Percentiles rank a stretch among this genome's conserved stretches.
Conservation (phyloP, 2,113 vertebrate species). For the Centropus unirufus region DNA sequence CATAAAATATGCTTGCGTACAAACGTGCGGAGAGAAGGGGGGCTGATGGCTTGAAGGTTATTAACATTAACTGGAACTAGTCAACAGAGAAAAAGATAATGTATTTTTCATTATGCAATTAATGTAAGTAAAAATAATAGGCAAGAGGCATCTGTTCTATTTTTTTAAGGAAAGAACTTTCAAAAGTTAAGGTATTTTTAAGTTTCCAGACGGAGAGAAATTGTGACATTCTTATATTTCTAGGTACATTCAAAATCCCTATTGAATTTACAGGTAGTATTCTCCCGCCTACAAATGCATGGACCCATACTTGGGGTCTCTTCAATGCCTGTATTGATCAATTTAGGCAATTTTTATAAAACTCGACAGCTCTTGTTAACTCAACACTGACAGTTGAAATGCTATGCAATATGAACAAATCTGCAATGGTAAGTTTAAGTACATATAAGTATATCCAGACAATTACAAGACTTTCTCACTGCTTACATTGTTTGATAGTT, state of each 20-base stretch:
- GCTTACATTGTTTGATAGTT: neutral
- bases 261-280: neutral
- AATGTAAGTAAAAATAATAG: neutral
- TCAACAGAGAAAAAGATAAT: neutral
- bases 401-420: neutral
- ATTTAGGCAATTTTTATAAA: neutral
- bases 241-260: neutral
- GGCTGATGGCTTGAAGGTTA: neutral
- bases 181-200: neutral
- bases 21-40: rapidly evolving
- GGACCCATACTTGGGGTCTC: neutral
- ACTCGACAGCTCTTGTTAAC: neutral
- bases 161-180: neutral
- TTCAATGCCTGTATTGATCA: neutral
- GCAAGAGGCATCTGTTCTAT: neutral
- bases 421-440: neutral
- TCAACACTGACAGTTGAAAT: neutral
- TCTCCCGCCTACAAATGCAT: neutral
- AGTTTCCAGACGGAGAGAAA: neutral
- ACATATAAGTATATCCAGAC: neutral
- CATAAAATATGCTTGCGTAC: neutral
- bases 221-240: neutral
- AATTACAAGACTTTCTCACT: neutral
- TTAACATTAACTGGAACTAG: neutral
- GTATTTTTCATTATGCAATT: neutral